Percentiles rank a stretch among this genome's conserved stretches.
These are phyloP conservation scores for Characodon lateralis DNA, from an alignment of 2,797 vertebrate species.

Conservation along the genomic window DNA sequence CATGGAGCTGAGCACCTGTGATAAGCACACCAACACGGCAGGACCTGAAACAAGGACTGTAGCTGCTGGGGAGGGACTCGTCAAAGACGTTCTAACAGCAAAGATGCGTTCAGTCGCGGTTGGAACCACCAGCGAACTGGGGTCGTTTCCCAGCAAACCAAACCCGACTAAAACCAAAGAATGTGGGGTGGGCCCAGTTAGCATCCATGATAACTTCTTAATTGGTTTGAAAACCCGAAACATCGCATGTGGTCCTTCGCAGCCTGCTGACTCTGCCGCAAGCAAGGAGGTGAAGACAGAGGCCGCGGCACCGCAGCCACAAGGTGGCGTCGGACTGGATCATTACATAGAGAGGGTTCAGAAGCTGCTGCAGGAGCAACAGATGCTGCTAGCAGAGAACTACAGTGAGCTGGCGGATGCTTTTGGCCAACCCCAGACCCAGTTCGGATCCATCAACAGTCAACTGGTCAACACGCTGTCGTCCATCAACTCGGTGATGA, in stretches of 20 bases:
- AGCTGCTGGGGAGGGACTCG: constrained; percentile 90
- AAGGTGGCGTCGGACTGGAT: constrained; percentile 82
- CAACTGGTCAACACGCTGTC: constrained; percentile 94
- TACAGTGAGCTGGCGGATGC: constrained; percentile 95
- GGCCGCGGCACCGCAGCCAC: constrained; percentile 34
- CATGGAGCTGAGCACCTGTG: constrained; percentile 74
- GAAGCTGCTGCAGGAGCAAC: constrained; percentile 94
- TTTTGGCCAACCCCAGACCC: constrained; percentile 92
- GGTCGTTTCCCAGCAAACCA: constrained; percentile 47
- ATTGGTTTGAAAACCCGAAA: constrained; percentile 93
- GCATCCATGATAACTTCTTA: constrained; percentile 89
- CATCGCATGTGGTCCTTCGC: constrained; percentile 91
- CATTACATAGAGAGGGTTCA: constrained; percentile 96
- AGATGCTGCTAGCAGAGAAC: constrained; percentile 94
- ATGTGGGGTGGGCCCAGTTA: constrained; percentile 86
- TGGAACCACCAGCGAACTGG: constrained; percentile 83
- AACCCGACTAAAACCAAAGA: constrained; percentile 89
- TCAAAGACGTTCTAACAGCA: constrained; percentile 84
- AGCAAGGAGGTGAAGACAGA: constrained; percentile 61
- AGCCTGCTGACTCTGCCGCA: constrained; percentile 43
- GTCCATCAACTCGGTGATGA: constrained; percentile 94
- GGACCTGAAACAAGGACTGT: constrained; percentile 83
- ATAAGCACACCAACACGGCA: constrained; percentile 88
- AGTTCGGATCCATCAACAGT: constrained; percentile 95
- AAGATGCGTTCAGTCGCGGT: constrained; percentile 90